Percentiles rank a stretch among this genome's conserved stretches.
These are phyloP conservation scores for Campaea margaritaria DNA, from an alignment of 2,888 invertebrate genomes.

Conservation along the genomic window DNA sequence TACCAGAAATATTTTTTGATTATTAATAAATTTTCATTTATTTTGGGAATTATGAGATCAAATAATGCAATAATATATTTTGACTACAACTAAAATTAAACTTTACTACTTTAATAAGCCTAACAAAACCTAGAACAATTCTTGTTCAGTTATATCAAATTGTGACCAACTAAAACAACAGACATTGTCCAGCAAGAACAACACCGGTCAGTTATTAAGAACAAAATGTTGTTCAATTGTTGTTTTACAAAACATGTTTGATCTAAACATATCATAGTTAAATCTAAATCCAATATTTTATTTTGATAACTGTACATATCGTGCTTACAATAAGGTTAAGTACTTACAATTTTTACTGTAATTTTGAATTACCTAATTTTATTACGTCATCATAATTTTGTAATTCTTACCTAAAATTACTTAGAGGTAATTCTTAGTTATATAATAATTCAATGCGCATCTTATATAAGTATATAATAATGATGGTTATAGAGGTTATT, in stretches of 20 bases:
- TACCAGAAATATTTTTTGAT: no score
- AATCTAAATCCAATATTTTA: slow-evolving; percentile 1
- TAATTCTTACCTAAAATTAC: slow-evolving; percentile 23
- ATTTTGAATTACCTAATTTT: slow-evolving; percentile 30
- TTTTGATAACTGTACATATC: slow-evolving; percentile 26
- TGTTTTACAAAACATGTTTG: neutral
- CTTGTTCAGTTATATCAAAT: no score
- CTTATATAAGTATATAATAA: slow-evolving; percentile 4
- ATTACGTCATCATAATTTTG: slow-evolving; percentile 41
- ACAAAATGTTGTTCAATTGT: neutral
- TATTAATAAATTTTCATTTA: no score
- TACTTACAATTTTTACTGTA: slow-evolving; percentile 24
- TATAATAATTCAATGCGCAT: slow-evolving; percentile 20
- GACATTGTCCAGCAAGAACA: neutral
- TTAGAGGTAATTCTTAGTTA: slow-evolving; percentile 13
- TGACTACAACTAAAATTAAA: no score
- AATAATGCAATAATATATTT: no score
- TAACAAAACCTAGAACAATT: no score
- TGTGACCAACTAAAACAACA: no score
- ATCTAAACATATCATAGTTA: neutral
- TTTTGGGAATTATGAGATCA: no score
- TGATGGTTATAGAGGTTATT: slow-evolving; percentile 13
- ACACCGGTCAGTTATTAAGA: neutral
- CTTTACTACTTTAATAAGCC: no score
- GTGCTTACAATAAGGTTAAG: slow-evolving; percentile 22